Percentiles rank a stretch among this genome's conserved stretches.
phyloP scores from a whole-genome alignment of 1,140 invertebrate genomes.

The Zelostemma sp. region DNA sequence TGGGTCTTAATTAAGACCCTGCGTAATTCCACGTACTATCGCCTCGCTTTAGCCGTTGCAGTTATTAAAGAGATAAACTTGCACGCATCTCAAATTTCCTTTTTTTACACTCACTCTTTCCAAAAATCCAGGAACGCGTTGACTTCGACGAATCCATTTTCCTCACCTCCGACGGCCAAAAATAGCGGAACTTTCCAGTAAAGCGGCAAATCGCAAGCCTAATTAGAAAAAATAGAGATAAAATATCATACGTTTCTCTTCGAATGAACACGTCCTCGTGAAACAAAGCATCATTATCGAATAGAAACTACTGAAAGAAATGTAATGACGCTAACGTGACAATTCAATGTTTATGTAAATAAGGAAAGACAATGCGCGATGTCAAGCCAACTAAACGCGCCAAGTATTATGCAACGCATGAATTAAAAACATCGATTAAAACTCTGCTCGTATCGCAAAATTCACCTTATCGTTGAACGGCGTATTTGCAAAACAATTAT shows the following conservation, averaged over 20 bases:
- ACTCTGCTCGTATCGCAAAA: no score
- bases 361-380: no score
- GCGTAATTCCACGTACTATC: slow-evolving; percentile 26
- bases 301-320: no score
- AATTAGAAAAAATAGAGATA: slow-evolving; percentile 38
- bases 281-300: neutral
- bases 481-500: no score
- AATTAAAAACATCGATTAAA: no score
- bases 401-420: no score
- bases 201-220: slow-evolving; percentile 85
- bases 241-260: no score
- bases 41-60: slow-evolving; percentile 16
- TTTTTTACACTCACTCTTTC: slow-evolving; percentile 80
- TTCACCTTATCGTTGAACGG: no score
- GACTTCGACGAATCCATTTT: slow-evolving; percentile 79
- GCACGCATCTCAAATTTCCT: no score
- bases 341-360: no score
- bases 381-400: no score
- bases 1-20: slow-evolving; percentile 37
- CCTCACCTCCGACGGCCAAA: slow-evolving; percentile 83
- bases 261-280: neutral
- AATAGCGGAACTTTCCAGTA: slow-evolving; percentile 97
- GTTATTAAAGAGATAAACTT: slow-evolving; percentile 12
- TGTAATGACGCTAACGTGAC: no score
- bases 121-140: slow-evolving; percentile 90